Conservation (phyloP, 2,888 invertebrate species). For the Acanthosoma haemorrhoidale region DNA sequence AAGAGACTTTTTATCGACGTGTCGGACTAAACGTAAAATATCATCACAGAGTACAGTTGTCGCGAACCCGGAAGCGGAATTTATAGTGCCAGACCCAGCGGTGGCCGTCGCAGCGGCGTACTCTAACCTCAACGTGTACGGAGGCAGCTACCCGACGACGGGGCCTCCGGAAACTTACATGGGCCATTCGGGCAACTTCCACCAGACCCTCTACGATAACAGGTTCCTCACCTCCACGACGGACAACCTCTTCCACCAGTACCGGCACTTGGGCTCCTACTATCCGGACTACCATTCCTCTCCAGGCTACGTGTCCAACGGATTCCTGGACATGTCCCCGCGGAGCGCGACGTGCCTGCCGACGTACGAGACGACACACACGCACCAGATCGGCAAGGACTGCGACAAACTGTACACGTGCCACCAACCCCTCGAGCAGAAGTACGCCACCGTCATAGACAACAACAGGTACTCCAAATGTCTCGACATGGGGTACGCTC, state of each 20-base stretch:
- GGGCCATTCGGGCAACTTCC: slow-evolving; percentile 63
- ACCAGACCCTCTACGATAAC: slow-evolving; percentile 59
- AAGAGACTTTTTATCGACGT: slow-evolving; percentile 86
- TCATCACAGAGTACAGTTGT: slow-evolving; percentile 48
- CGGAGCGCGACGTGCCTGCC: slow-evolving; percentile 57
- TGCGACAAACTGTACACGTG: slow-evolving; percentile 58
- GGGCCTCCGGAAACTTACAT: slow-evolving; percentile 57
- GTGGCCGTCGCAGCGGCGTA: slow-evolving; percentile 71
- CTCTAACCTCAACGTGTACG: slow-evolving; percentile 61
- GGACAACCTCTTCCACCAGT: slow-evolving; percentile 85
- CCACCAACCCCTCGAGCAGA: slow-evolving; percentile 57
- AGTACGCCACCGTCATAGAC: slow-evolving; percentile 46
- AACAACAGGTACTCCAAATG: slow-evolving; percentile 45
- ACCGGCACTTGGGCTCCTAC: slow-evolving; percentile 78
- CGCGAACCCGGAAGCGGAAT: slow-evolving; percentile 53
- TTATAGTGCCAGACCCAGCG: slow-evolving; percentile 55
- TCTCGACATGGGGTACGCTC: slow-evolving; percentile 49
- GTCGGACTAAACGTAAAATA: slow-evolving; percentile 71
- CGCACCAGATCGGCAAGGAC: slow-evolving; percentile 39
- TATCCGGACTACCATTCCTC: slow-evolving; percentile 61
- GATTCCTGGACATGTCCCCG: slow-evolving; percentile 72
- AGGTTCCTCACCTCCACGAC: slow-evolving; percentile 70
- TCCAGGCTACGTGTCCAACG: slow-evolving; percentile 67
- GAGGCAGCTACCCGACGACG: slow-evolving; percentile 65
- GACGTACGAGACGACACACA: slow-evolving; percentile 52